Percentiles rank a stretch among this genome's conserved stretches.
phyloP scores from a whole-genome alignment of 2,797 vertebrate genomes.

The Pipistrellus pipistrellus region DNA sequence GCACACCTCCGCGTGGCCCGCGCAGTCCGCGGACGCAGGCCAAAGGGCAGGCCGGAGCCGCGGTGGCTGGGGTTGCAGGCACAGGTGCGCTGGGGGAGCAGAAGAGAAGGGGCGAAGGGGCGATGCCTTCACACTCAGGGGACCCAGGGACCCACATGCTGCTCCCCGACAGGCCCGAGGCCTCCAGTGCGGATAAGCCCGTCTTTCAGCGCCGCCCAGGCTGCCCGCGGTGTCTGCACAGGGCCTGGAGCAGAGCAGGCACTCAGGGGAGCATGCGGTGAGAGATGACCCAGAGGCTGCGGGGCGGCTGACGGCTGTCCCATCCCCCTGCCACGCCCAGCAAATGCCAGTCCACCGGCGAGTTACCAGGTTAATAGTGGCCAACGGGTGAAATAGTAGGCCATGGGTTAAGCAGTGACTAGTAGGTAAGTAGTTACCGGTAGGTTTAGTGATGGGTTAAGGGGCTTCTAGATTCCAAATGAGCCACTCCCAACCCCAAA shows the following conservation, averaged over 20 bases:
- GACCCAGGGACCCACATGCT: fast-evolving
- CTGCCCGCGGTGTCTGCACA: fast-evolving
- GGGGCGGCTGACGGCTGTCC: neutral
- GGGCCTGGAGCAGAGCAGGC: fast-evolving
- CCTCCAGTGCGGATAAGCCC: neutral
- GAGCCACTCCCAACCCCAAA: neutral
- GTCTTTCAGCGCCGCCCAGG: neutral
- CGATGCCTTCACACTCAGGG: fast-evolving
- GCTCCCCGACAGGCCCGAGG: neutral
- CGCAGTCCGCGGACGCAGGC: fast-evolving
- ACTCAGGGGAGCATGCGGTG: fast-evolving
- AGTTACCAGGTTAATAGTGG: neutral
- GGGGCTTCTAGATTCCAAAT: neutral
- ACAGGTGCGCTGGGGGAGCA: neutral
- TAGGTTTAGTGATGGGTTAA: neutral
- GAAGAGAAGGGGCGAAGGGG: neutral
- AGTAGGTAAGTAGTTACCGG: neutral
- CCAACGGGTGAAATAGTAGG: neutral
- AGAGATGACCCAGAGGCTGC: fast-evolving
- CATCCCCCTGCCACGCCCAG: neutral
- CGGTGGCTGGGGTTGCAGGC: neutral
- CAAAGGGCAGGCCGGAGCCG: too few relatives aligned
- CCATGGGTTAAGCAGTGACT: neutral
- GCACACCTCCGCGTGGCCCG: fast-evolving
- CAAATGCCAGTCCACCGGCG: fast-evolving